Conservation (phyloP, 2,797 vertebrate species). For the Myiotriccus ornatus region DNA sequence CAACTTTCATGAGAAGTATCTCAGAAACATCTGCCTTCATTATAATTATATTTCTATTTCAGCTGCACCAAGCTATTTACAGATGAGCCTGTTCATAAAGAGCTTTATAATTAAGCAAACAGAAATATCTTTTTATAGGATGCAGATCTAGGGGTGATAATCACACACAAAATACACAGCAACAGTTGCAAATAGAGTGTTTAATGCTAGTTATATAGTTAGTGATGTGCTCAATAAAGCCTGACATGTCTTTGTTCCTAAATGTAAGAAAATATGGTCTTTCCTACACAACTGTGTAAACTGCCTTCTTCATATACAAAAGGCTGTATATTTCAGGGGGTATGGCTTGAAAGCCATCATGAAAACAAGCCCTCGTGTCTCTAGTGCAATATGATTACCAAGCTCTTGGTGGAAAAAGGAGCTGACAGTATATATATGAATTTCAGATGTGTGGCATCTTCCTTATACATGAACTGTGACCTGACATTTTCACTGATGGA, state of each 20-base stretch:
- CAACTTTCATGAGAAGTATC: conserved; percentile 79
- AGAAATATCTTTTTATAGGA: conserved; percentile 87
- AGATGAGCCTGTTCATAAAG: conserved; percentile 83
- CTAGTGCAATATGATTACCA: background rate
- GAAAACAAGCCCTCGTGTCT: conserved; percentile 13
- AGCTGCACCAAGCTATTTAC: conserved; percentile 86
- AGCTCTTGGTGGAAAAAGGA: background rate
- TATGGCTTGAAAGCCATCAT: conserved; percentile 16
- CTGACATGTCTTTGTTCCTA: conserved; percentile 79
- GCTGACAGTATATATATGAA: background rate
- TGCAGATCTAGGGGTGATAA: conserved; percentile 83
- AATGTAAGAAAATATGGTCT: conserved; percentile 77
- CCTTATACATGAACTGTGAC: background rate
- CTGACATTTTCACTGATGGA: background rate
- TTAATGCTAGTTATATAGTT: conserved; percentile 82
- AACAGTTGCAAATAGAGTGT: conserved; percentile 85
- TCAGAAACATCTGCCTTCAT: conserved; percentile 84
- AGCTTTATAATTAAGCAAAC: conserved; percentile 87
- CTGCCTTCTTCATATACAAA: conserved; percentile 65
- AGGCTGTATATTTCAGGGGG: conserved; percentile 61
- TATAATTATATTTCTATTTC: conserved; percentile 88
- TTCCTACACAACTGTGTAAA: conserved; percentile 71
- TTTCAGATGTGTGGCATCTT: background rate
- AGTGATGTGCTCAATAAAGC: conserved; percentile 80
- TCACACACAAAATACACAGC: conserved; percentile 84